Evolutionary conservation across 1,140 invertebrate genomes (phyloP).

Genomic region (Coptotermes formosanus): DNA sequence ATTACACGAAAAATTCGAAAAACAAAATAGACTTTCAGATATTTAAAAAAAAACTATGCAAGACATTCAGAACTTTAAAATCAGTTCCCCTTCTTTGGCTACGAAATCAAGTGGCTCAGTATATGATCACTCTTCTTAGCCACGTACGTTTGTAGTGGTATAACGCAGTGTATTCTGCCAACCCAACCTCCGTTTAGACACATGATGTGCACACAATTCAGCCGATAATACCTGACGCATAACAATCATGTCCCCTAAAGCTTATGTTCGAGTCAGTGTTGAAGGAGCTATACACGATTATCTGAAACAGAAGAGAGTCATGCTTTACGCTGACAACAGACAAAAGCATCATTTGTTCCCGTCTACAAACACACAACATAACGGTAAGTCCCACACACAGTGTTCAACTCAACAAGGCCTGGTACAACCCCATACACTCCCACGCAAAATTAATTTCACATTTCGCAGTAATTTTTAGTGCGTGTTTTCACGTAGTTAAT

Average conservation of each 20-base stretch:
- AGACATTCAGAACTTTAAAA: too few species aligned
- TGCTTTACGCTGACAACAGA: neutral
- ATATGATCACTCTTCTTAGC: neutral
- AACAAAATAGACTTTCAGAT: too few species aligned
- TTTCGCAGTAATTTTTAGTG: neutral
- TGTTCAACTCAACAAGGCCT: neutral
- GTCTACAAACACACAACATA: neutral
- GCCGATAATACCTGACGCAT: slow-evolving; percentile 10
- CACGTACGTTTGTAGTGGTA: neutral
- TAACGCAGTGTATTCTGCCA: neutral
- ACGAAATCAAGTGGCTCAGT: neutral
- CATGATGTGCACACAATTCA: neutral
- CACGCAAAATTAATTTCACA: neutral
- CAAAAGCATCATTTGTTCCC: slow-evolving; percentile 18
- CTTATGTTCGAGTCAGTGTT: slow-evolving; percentile 1
- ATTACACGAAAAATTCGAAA: too few species aligned
- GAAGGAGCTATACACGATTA: slow-evolving; percentile 15
- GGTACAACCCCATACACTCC: neutral
- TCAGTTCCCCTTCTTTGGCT: too few species aligned
- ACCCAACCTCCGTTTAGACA: neutral
- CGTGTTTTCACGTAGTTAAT: too few species aligned
- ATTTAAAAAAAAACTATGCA: too few species aligned
- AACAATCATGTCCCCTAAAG: slow-evolving; percentile 11
- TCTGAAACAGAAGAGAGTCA: slow-evolving; percentile 16
- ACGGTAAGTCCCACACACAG: neutral